These are phyloP conservation scores for Sinopyrophorus schimmeli DNA, from an alignment of 2,888 invertebrate species.

Conservation along the genomic window DNA sequence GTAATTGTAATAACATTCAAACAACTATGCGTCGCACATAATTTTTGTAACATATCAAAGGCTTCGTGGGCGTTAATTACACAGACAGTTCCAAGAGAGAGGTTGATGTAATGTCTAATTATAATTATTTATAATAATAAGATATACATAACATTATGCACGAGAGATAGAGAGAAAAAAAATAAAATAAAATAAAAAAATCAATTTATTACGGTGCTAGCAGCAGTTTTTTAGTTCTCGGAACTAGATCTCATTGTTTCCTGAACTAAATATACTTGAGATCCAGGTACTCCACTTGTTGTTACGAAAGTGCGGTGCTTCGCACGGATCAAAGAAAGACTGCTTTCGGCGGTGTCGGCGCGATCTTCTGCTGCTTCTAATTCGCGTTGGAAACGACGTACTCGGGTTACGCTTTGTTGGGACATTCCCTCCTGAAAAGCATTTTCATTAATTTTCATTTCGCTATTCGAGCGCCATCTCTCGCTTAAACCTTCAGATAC, in stretches of 20 bases:
- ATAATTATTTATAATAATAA: conserved; percentile 34
- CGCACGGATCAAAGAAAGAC: conserved; percentile 91
- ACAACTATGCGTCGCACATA: conserved; percentile 31
- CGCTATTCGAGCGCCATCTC: too few relatives aligned
- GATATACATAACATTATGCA: conserved; percentile 50
- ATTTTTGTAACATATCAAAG: conserved; percentile 20
- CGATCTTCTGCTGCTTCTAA: conserved; percentile 97
- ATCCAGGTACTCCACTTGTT: conserved; percentile 89
- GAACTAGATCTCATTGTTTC: conserved; percentile 71
- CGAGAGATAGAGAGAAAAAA: too few relatives aligned
- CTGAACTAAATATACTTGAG: conserved; percentile 88
- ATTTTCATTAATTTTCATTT: too few relatives aligned
- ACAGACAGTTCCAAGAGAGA: conserved; percentile 45
- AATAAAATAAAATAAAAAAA: conserved; percentile 44
- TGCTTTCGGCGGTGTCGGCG: conserved; percentile 93
- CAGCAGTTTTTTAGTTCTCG: conserved; percentile 46
- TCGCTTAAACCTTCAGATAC: not conserved
- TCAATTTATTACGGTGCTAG: conserved; percentile 33
- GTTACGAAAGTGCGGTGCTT: conserved; percentile 98
- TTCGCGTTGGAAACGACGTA: conserved; percentile 97
- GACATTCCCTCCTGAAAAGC: conserved; percentile 81
- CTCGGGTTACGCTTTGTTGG: conserved; percentile 90
- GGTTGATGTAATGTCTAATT: conserved; percentile 40
- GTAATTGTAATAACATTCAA: conserved; percentile 29
- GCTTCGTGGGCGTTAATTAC: conserved; percentile 37